These are phyloP conservation scores for Clitarchus hookeri DNA, from an alignment of 2,888 invertebrate genomes.

Conservation along the genomic window DNA sequence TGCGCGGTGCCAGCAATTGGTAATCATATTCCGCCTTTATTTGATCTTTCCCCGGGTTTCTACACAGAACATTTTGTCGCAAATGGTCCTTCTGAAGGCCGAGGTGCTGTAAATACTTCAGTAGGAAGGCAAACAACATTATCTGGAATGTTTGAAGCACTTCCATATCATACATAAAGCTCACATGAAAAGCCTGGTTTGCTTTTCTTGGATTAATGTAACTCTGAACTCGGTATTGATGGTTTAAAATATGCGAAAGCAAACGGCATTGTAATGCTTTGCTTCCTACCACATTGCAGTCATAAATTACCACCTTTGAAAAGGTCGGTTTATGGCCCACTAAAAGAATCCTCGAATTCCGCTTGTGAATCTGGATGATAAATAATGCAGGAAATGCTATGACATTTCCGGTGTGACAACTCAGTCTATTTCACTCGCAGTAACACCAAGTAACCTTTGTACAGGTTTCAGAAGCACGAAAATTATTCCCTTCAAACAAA, in stretches of 20 bases:
- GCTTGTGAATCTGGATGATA: slow-evolving; percentile 48
- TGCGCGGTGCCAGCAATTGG: slow-evolving; percentile 5
- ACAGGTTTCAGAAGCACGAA: slow-evolving; percentile 43
- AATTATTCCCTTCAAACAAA: slow-evolving; percentile 44
- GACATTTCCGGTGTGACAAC: slow-evolving; percentile 29
- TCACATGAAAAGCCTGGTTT: slow-evolving; percentile 42
- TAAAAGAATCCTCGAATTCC: slow-evolving; percentile 48
- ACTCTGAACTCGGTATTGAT: slow-evolving; percentile 42
- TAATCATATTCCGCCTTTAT: not conserved
- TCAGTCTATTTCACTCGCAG: slow-evolving; percentile 38
- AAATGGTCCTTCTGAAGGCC: slow-evolving; percentile 50
- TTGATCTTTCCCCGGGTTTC: not conserved
- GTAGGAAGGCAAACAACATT: slow-evolving; percentile 48
- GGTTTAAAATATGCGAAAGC: slow-evolving; percentile 48
- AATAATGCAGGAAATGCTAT: slow-evolving; percentile 46
- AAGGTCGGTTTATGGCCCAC: slow-evolving; percentile 47
- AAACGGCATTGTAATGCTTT: slow-evolving; percentile 49
- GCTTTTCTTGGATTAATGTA: slow-evolving; percentile 47
- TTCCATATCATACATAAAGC: slow-evolving; percentile 44
- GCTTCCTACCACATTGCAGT: slow-evolving; percentile 50
- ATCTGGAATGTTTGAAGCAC: slow-evolving; percentile 45
- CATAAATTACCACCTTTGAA: slow-evolving; percentile 44
- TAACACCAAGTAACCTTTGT: slow-evolving; percentile 40
- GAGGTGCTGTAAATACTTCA: slow-evolving; percentile 45
- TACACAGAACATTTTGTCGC: slow-evolving; percentile 49